These are phyloP conservation scores for Lutraria rhynchaena DNA, from an alignment of 1,140 invertebrate species.

Conservation along the genomic window DNA sequence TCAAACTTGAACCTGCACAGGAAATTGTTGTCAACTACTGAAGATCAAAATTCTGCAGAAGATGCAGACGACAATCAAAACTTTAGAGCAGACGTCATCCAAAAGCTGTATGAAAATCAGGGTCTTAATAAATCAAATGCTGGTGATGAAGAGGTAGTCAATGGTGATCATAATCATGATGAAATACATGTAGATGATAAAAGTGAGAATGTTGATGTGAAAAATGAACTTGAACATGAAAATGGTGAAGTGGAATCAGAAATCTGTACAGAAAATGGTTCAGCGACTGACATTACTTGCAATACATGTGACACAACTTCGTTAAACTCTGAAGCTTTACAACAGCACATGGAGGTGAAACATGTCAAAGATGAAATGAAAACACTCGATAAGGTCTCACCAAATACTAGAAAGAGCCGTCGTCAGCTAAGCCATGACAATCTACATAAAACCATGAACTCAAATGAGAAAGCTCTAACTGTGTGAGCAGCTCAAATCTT, in stretches of 20 bases:
- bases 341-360: constrained; percentile 14
- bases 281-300: constrained; percentile 78
- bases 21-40: constrained; percentile 74
- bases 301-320: neutral
- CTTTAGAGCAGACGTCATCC: constrained; percentile 66
- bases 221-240: constrained; percentile 86
- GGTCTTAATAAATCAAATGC: constrained; percentile 45
- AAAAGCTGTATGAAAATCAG: constrained; percentile 66
- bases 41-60: constrained; percentile 52
- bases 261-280: constrained; percentile 91
- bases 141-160: constrained; percentile 35
- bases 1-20: constrained; percentile 94
- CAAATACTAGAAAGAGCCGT: constrained; percentile 27
- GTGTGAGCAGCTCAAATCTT: too few relatives aligned
- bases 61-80: constrained; percentile 62
- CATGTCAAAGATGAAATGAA: neutral
- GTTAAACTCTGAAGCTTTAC: neutral
- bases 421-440: constrained; percentile 35
- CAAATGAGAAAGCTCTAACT: constrained; percentile 32
- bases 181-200: constrained; percentile 12
- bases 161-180: constrained; percentile 48
- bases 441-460: constrained; percentile 21
- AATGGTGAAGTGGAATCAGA: constrained; percentile 90
- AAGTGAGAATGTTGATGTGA: constrained; percentile 86
- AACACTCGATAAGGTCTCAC: constrained; percentile 31